A percentile compares a stretch with the other conserved stretches of the same genome.
phyloP scores from a whole-genome alignment of 2,113 vertebrate species.

The Cercopithecus mona region DNA sequence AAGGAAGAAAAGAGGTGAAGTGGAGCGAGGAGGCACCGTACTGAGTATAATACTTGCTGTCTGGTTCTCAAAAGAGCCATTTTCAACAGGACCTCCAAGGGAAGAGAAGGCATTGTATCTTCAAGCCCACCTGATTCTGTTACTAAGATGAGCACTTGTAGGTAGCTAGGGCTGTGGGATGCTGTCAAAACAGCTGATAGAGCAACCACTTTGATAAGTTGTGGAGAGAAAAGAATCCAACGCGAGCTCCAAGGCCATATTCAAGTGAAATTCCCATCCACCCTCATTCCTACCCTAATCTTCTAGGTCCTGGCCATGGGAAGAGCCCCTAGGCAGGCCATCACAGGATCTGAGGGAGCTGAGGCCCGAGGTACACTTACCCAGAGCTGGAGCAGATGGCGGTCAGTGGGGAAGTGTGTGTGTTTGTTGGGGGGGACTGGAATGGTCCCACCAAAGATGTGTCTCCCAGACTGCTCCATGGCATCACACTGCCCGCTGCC shows the following conservation, averaged over 20 bases:
- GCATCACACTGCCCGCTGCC: rapidly evolving
- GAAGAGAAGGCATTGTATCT: not conserved
- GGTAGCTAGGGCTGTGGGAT: not conserved
- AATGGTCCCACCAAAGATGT: not conserved
- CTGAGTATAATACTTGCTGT: not conserved
- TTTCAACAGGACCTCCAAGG: not conserved
- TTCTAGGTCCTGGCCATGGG: not conserved
- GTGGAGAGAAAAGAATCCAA: not conserved
- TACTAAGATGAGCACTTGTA: rapidly evolving
- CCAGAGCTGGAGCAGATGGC: not conserved
- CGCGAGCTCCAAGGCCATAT: not conserved
- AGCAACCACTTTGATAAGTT: not conserved
- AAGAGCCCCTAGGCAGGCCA: not conserved
- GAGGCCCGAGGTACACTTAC: not conserved
- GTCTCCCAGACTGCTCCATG: not conserved
- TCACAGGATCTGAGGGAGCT: not conserved
- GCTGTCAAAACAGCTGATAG: not conserved
- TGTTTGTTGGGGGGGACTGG: no score
- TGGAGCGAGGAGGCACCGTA: rapidly evolving
- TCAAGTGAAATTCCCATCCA: not conserved
- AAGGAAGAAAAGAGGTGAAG: not conserved
- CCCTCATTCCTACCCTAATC: no score
- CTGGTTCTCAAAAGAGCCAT: not conserved
- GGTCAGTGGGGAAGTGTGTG: no score
- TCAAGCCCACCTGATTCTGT: not conserved